phyloP scores from a whole-genome alignment of 2,888 invertebrate species.

The Neoitamus cyanurus region DNA sequence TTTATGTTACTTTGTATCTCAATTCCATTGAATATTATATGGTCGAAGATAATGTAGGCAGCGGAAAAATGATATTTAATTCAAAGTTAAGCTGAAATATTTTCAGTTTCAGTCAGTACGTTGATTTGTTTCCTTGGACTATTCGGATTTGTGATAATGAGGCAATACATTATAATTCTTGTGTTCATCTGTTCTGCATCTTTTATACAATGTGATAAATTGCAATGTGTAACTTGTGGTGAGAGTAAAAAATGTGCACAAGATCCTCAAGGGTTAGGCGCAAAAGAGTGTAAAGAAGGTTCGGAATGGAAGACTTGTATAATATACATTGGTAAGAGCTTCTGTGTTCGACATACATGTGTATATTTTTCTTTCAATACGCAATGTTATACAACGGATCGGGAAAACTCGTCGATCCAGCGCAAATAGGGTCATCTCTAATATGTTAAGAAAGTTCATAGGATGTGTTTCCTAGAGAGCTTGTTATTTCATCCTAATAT shows the following conservation, averaged over 20 bases:
- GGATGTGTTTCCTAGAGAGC: no score
- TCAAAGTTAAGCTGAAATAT: not conserved
- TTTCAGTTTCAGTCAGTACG: not conserved
- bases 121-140: not conserved
- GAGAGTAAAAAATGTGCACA: not conserved
- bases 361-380: not conserved
- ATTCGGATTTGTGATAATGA: not conserved
- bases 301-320: not conserved
- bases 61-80: not conserved
- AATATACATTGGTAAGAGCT: not conserved
- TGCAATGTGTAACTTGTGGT: not conserved
- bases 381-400: not conserved
- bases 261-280: not conserved
- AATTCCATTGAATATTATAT: not conserved
- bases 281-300: not conserved
- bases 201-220: not conserved
- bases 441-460: no score
- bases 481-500: no score
- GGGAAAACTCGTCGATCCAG: no score
- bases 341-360: not conserved
- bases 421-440: no score
- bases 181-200: not conserved
- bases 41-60: not conserved
- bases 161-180: not conserved
- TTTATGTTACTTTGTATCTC: not conserved